These are phyloP conservation scores for Chloroceryle aenea DNA, from an alignment of 2,113 vertebrate species.

Conservation along the genomic window DNA sequence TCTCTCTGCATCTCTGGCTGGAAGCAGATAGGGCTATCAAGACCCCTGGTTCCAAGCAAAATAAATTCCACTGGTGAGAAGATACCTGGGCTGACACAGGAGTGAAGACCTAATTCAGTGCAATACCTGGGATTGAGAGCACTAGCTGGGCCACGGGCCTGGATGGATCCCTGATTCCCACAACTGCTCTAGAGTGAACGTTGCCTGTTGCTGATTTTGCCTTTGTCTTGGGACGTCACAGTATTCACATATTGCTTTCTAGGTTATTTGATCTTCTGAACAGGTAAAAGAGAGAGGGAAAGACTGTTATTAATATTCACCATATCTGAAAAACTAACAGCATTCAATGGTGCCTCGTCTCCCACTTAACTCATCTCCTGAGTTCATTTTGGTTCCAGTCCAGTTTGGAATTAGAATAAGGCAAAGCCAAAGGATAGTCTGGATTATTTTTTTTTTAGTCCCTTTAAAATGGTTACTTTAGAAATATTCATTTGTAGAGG, in stretches of 20 bases:
- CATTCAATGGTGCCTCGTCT: neutral
- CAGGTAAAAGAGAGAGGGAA: neutral
- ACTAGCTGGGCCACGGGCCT: neutral
- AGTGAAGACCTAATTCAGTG: neutral
- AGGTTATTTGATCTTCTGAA: slow-evolving; percentile 13
- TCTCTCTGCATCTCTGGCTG: neutral
- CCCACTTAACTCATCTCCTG: neutral
- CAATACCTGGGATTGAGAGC: neutral
- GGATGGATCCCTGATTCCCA: neutral
- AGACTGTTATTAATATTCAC: neutral
- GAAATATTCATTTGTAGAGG: neutral
- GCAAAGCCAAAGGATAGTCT: neutral
- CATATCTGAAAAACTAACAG: neutral
- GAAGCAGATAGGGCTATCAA: neutral
- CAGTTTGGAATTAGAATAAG: neutral
- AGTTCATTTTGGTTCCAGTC: neutral
- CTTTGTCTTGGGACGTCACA: neutral
- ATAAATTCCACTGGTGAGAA: neutral
- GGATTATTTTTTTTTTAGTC: neutral
- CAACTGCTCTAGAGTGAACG: slow-evolving; percentile 46
- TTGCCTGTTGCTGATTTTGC: slow-evolving; percentile 34
- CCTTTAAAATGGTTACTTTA: neutral
- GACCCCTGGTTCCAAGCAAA: neutral
- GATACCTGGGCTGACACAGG: neutral
- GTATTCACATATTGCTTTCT: neutral